Percentiles rank a stretch among this genome's conserved stretches.
Evolutionary conservation across 2,797 vertebrate genomes (phyloP).

Genomic region (Pseudochaenichthys georgianus): DNA sequence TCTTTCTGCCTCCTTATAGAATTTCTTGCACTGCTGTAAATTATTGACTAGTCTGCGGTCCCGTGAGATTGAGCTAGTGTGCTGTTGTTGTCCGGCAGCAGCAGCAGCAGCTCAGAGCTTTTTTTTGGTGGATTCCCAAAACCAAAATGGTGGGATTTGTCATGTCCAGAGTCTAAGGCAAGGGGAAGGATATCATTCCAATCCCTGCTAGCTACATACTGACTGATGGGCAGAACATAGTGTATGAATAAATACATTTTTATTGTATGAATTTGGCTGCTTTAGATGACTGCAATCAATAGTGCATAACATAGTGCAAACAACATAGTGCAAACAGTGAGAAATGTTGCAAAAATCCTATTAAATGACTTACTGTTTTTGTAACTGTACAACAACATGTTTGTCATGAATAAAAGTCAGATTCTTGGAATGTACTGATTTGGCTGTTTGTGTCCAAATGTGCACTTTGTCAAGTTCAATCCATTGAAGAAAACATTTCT

Average conservation of each 20-base stretch:
- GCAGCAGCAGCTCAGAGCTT: constrained; percentile 37
- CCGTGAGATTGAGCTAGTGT: constrained; percentile 60
- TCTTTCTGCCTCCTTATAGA: constrained; percentile 70
- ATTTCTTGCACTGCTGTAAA: constrained; percentile 77
- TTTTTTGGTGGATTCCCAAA: constrained; percentile 33
- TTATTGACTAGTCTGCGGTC: constrained; percentile 83
- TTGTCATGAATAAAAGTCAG: background rate
- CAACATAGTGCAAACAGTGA: background rate
- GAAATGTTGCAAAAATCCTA: background rate
- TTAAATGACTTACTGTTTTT: background rate
- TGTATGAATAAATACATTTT: constrained; percentile 32
- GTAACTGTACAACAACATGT: background rate
- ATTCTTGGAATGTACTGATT: constrained; percentile 41
- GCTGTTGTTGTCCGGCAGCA: constrained; percentile 64
- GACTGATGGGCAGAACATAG: background rate
- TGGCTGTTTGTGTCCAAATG: constrained; percentile 34
- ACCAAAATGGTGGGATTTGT: constrained; percentile 40
- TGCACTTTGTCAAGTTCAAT: constrained; percentile 19
- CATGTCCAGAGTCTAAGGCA: constrained; percentile 14
- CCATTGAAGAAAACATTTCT: constrained; percentile 21
- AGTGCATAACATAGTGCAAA: background rate
- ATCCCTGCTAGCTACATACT: background rate
- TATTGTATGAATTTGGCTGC: background rate
- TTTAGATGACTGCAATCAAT: background rate
- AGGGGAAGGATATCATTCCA: constrained; percentile 9